Percentiles rank a stretch among this genome's conserved stretches.
Evolutionary conservation across 1,140 invertebrate species (phyloP).

Genomic region (Drosophila melanogaster): Release_6_plus_ISO1_MT NC_004354.4:13080501-13081000

Average conservation of each 20-base stretch:
- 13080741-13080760: slow-evolving; percentile 86
- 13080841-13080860: slow-evolving; percentile 26
- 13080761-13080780: slow-evolving; percentile 74
- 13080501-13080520: slow-evolving; percentile 89
- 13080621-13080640: slow-evolving; percentile 85
- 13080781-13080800: slow-evolving; percentile 62
- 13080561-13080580: slow-evolving; percentile 85
- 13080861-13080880: slow-evolving; percentile 65
- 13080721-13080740: slow-evolving; percentile 89
- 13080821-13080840: slow-evolving; percentile 43
- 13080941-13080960: slow-evolving; percentile 48
- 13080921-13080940: slow-evolving; percentile 75
- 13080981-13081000: slow-evolving; percentile 64
- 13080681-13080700: slow-evolving; percentile 87
- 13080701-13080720: slow-evolving; percentile 88
- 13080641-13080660: slow-evolving; percentile 86
- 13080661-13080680: slow-evolving; percentile 83
- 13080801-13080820: slow-evolving; percentile 31
- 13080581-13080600: background rate
- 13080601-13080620: slow-evolving; percentile 8
- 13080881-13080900: slow-evolving; percentile 77
- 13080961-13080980: slow-evolving; percentile 53
- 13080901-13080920: slow-evolving; percentile 72
- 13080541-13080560: slow-evolving; percentile 89
- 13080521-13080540: slow-evolving; percentile 88